Evolutionary conservation across 2,113 vertebrate genomes (phyloP).

Genomic region (Condylura cristata): DNA sequence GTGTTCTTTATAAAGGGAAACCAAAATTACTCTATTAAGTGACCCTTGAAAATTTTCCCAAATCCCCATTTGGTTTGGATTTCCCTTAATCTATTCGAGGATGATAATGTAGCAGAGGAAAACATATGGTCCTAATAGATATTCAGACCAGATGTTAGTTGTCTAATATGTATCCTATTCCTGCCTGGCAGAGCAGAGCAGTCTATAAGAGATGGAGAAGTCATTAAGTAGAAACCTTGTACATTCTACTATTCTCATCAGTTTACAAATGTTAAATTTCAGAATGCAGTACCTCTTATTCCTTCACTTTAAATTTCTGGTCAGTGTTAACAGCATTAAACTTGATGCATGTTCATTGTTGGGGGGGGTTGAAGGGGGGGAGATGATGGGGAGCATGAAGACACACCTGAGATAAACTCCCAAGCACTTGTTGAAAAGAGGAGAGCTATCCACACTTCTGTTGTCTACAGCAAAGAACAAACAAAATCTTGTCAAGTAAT

Average conservation of each 20-base stretch:
- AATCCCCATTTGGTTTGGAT: constrained; percentile 88
- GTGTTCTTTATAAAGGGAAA: constrained; percentile 68
- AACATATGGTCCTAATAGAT: constrained; percentile 87
- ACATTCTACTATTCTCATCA: constrained; percentile 86
- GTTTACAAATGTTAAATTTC: constrained; percentile 86
- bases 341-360: constrained; percentile 23
- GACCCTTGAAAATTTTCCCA: constrained; percentile 85
- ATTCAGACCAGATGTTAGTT: constrained; percentile 88
- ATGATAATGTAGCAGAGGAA: constrained; percentile 80
- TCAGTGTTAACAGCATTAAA: constrained; percentile 84
- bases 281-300: constrained; percentile 85
- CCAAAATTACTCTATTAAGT: constrained; percentile 86
- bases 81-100: constrained; percentile 83
- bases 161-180: constrained; percentile 84
- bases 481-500: not conserved
- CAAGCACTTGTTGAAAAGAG: not conserved
- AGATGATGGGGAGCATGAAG: not conserved
- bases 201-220: constrained; percentile 82
- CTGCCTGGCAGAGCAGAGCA: constrained; percentile 79
- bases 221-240: constrained; percentile 84
- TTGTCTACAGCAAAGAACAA: not conserved
- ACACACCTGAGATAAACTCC: constrained; percentile 76
- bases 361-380: no score
- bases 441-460: rapidly evolving
- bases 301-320: constrained; percentile 88